Base-by-base conservation (phyloP, 2,797 vertebrate genomes). In the Tapera naevia region DNA sequence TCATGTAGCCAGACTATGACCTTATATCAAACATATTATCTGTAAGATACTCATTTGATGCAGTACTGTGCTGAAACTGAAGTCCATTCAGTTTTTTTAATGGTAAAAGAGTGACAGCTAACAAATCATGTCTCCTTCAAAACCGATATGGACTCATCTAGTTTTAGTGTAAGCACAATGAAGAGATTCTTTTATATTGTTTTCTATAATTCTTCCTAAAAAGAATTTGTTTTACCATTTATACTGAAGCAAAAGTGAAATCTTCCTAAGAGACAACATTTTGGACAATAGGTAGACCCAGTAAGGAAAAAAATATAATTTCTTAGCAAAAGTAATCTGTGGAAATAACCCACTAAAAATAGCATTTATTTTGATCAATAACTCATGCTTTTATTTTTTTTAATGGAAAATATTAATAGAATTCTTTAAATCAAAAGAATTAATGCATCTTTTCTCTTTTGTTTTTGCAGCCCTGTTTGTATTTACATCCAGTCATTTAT, bases 401-500 rank as follows among this genome's bases (percentile, higher is more conserved):
- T 96, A 71, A 94, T 94, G 92, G 96, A 96, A 97, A 98, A 98
- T 97, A 98, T 97, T 98, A 98, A 97, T 97, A 96, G 94, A 97
- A 75, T 94, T 73, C 62, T 92, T 97, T 97, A 97, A 97, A 97
- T 95, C 97, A 97, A 97, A 97, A 86, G 82, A 89, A 89, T 51
- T 32, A 84, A 93, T 46, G 24, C 84, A 69, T 95, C 96, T 90
- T 97, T 96, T 93, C 95, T 95, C 93, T 97, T 97, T 97, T 97
- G 96, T 98, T 98, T 95, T 97, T 97, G 97, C 95, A 97, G 80
- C 76, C 85, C 96, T 97, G 97, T 98, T 98, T 98, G 97, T 98
- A 98, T 98, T 98, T 98, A 98, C 97, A 98, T 98, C 96, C 98
- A 98, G 98, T 98, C 98, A 98, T 98, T 98, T 98, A 98, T 98